A percentile compares a stretch with the other conserved stretches of the same genome.
These are phyloP conservation scores for Epiblema foenella DNA, from an alignment of 2,888 invertebrate genomes.

Conservation along the genomic window DNA sequence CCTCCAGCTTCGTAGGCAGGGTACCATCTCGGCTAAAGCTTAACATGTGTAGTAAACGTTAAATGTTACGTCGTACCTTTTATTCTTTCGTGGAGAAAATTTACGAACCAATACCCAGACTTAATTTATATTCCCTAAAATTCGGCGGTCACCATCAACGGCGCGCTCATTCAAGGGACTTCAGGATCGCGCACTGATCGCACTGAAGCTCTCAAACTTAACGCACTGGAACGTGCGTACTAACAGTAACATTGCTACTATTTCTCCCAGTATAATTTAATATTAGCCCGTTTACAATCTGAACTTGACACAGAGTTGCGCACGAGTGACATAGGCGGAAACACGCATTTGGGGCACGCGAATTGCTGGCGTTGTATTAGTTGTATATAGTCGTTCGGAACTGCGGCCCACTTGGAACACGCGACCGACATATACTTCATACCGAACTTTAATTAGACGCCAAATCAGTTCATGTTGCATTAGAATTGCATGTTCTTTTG, in stretches of 20 bases:
- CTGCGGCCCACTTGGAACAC: slow-evolving; percentile 60
- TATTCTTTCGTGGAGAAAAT: too few species aligned
- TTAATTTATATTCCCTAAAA: too few species aligned
- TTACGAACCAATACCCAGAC: too few species aligned
- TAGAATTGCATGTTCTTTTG: neutral
- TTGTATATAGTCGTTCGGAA: slow-evolving; percentile 61
- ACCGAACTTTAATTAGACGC: slow-evolving; percentile 40
- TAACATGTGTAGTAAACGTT: too few species aligned
- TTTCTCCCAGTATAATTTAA: neutral
- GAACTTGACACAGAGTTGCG: slow-evolving; percentile 43
- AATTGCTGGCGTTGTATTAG: slow-evolving; percentile 61
- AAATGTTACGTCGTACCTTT: too few species aligned
- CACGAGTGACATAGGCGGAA: slow-evolving; percentile 58
- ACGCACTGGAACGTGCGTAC: too few species aligned
- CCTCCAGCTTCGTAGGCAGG: too few species aligned
- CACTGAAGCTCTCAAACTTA: too few species aligned
- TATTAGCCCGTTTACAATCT: slow-evolving; percentile 19
- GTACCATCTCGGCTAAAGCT: too few species aligned
- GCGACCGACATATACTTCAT: slow-evolving; percentile 46
- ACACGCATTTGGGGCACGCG: slow-evolving; percentile 69
- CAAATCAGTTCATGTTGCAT: slow-evolving; percentile 20
- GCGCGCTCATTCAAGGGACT: too few species aligned
- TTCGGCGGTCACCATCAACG: too few species aligned
- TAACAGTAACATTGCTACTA: neutral
- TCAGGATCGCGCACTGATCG: too few species aligned